Percentiles rank a stretch among this genome's conserved stretches.
These are phyloP conservation scores for Origma solitaria DNA, from an alignment of 2,113 vertebrate species.

Conservation along the genomic window DNA sequence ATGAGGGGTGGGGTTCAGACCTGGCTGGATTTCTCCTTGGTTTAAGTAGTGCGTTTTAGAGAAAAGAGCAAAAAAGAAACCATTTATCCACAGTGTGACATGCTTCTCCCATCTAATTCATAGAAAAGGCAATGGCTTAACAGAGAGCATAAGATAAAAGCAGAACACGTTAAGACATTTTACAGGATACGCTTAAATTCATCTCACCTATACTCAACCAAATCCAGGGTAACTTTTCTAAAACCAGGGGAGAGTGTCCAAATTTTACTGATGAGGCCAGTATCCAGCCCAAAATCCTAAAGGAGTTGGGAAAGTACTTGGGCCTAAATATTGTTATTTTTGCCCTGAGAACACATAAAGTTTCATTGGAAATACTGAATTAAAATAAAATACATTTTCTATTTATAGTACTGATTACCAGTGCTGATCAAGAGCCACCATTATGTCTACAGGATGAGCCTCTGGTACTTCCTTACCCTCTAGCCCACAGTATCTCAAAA, in stretches of 20 bases:
- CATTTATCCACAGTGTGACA: neutral
- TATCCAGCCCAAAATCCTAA: neutral
- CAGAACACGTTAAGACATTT: accelerated
- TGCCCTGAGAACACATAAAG: neutral
- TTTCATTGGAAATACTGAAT: neutral
- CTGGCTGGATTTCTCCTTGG: neutral
- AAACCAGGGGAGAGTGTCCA: neutral
- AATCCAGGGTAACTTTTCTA: neutral
- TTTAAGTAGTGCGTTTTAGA: neutral
- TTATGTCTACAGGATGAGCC: accelerated
- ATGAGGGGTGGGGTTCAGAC: neutral
- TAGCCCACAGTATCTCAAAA: neutral
- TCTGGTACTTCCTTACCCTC: neutral
- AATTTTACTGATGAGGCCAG: neutral
- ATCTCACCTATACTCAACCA: neutral
- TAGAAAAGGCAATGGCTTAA: neutral
- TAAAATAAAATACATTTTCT: neutral
- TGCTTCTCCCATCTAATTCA: neutral
- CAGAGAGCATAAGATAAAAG: neutral
- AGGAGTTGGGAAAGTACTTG: neutral
- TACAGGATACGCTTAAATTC: neutral
- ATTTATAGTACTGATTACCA: neutral
- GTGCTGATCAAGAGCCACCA: neutral
- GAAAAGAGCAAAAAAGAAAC: neutral
- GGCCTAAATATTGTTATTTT: neutral